A percentile compares a stretch with the other conserved stretches of the same genome.
phyloP scores from a whole-genome alignment of 2,888 invertebrate genomes.

The Phrixothrix hirtus region DNA sequence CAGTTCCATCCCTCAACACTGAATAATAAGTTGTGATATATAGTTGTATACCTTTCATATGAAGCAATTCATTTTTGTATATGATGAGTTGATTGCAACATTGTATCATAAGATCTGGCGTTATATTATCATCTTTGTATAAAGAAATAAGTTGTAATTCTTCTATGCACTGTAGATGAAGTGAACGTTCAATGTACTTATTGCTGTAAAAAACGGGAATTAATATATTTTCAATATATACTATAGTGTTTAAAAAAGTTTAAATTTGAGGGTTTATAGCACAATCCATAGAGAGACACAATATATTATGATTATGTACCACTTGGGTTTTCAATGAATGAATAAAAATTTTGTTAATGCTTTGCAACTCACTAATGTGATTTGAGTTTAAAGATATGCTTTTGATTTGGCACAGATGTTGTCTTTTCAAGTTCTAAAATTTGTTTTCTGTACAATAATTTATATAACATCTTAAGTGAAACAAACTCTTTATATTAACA shows the following conservation, averaged over 20 bases:
- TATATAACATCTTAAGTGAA: no score
- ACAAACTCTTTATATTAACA: no score
- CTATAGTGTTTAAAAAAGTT: neutral
- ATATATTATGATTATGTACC: no score
- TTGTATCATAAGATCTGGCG: conserved; percentile 85
- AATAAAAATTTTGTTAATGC: no score
- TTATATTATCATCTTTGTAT: conserved; percentile 87
- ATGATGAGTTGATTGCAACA: conserved; percentile 75
- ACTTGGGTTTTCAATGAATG: no score
- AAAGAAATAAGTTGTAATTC: conserved; percentile 73
- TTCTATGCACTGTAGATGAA: conserved; percentile 68
- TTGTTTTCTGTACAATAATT: no score
- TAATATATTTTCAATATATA: neutral
- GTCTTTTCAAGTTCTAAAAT: no score
- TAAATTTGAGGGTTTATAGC: no score
- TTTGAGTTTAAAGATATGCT: no score
- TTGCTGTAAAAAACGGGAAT: conserved; percentile 61
- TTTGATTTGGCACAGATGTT: no score
- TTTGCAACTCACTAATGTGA: no score
- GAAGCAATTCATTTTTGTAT: conserved; percentile 56
- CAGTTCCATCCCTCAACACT: conserved; percentile 84
- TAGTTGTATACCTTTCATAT: conserved; percentile 70
- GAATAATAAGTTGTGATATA: conserved; percentile 91
- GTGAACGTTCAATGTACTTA: conserved; percentile 77
- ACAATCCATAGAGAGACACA: no score